A percentile compares a stretch with the other conserved stretches of the same genome.
Evolutionary conservation across 2,888 invertebrate species (phyloP).

Genomic region (Mamestra brassicae): DNA sequence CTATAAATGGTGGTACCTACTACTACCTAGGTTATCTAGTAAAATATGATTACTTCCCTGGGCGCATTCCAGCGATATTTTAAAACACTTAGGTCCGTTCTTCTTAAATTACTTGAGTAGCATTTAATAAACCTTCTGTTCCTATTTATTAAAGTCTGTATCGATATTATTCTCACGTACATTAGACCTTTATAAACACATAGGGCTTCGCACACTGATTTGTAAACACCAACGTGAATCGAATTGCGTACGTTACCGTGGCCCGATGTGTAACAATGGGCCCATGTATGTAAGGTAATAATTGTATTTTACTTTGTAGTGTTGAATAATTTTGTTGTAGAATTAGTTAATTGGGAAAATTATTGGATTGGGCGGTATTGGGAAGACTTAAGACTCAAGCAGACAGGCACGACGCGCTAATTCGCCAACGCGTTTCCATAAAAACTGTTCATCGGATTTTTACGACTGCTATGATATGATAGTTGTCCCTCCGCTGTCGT

Average conservation of each 20-base stretch:
- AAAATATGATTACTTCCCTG: no score
- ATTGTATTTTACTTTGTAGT: constrained; percentile 34
- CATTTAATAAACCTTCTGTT: constrained; percentile 1
- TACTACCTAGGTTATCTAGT: no score
- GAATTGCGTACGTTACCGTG: constrained; percentile 54
- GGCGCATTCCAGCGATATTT: neutral
- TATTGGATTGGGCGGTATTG: neutral
- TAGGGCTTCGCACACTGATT: constrained; percentile 47
- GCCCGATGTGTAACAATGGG: constrained; percentile 35
- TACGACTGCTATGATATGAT: neutral
- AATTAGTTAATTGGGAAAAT: neutral
- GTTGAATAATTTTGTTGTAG: neutral
- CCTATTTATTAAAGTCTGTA: constrained; percentile 17
- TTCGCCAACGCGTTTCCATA: no score
- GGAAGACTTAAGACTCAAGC: neutral
- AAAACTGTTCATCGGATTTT: neutral
- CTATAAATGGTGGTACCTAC: neutral
- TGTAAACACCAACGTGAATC: constrained; percentile 64
- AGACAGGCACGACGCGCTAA: neutral
- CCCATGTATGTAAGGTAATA: constrained; percentile 16
- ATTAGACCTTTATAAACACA: constrained; percentile 53
- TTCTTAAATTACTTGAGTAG: neutral
- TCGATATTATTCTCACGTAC: constrained; percentile 57
- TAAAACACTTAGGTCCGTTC: neutral
- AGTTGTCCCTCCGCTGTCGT: neutral